Conservation (phyloP, 2,797 vertebrate species). For the Brachymystax lenok region DNA sequence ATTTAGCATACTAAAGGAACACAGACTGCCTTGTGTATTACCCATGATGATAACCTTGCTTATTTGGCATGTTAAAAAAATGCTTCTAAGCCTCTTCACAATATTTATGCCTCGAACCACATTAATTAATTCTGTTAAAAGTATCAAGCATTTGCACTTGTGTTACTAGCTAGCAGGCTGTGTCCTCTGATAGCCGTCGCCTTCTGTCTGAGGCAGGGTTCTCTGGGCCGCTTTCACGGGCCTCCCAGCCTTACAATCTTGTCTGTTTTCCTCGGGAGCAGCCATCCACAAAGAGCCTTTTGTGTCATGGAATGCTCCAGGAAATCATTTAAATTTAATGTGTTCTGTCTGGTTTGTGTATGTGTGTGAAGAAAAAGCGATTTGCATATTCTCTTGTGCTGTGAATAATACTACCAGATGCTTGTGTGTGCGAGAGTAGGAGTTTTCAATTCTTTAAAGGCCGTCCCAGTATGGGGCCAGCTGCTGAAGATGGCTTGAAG, state of each 20-base stretch:
- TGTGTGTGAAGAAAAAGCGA: conserved; percentile 47
- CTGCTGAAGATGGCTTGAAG: background rate
- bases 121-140: background rate
- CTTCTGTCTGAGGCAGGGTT: conserved; percentile 36
- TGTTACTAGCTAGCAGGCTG: conserved; percentile 33
- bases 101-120: background rate
- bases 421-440: conserved; percentile 31
- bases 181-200: conserved; percentile 2
- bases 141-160: background rate
- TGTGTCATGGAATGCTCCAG: conserved; percentile 60
- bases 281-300: conserved; percentile 67
- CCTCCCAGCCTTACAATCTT: conserved; percentile 40
- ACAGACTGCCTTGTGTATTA: background rate
- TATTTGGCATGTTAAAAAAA: background rate
- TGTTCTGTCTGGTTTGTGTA: conserved; percentile 51
- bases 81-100: background rate
- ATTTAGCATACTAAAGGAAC: too few relatives aligned
- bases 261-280: conserved; percentile 57
- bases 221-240: conserved; percentile 23
- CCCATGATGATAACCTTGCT: background rate
- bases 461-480: conserved; percentile 29
- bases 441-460: conserved; percentile 36
- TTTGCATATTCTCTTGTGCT: conserved; percentile 62
- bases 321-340: conserved; percentile 72
- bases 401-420: conserved; percentile 31